These are phyloP conservation scores for Dipodomys merriami DNA, from an alignment of 2,113 vertebrate genomes.

Conservation along the genomic window DNA sequence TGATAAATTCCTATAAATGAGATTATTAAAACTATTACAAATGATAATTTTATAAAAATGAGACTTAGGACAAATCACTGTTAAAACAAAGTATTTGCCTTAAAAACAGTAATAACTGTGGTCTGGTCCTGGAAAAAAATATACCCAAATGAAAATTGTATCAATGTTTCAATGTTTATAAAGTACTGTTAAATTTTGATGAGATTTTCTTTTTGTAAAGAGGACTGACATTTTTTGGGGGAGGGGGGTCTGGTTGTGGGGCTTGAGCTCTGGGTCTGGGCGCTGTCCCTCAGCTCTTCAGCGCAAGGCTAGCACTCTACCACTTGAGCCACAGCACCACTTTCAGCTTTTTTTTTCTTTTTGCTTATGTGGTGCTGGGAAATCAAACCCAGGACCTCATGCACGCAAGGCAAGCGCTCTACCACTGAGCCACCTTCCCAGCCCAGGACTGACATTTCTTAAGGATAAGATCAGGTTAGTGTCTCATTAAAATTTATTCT, in stretches of 20 bases:
- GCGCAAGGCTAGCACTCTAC: no score
- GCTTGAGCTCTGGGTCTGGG: no score
- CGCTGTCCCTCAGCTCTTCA: no score
- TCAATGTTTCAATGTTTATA: background rate
- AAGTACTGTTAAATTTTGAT: conserved; percentile 43
- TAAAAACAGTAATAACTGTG: conserved; percentile 26
- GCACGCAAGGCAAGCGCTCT: no score
- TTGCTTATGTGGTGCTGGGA: no score
- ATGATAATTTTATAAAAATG: conserved; percentile 52
- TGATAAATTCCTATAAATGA: conserved; percentile 57
- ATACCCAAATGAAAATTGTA: background rate
- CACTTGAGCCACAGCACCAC: no score
- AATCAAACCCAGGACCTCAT: no score
- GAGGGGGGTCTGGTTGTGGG: no score
- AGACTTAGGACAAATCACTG: conserved; percentile 22
- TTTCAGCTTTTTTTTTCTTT: no score
- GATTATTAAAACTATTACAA: conserved; percentile 49
- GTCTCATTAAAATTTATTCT: conserved; percentile 36
- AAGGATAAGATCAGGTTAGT: background rate
- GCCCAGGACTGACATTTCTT: background rate
- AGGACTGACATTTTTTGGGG: no score
- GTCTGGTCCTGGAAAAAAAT: background rate
- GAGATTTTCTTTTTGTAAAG: conserved; percentile 38
- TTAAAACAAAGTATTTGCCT: conserved; percentile 3
- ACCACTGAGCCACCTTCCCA: no score